Percentiles rank a stretch among this genome's conserved stretches.
Conservation (phyloP, 2,888 invertebrate species). For the Heliothis peltigera region DNA sequence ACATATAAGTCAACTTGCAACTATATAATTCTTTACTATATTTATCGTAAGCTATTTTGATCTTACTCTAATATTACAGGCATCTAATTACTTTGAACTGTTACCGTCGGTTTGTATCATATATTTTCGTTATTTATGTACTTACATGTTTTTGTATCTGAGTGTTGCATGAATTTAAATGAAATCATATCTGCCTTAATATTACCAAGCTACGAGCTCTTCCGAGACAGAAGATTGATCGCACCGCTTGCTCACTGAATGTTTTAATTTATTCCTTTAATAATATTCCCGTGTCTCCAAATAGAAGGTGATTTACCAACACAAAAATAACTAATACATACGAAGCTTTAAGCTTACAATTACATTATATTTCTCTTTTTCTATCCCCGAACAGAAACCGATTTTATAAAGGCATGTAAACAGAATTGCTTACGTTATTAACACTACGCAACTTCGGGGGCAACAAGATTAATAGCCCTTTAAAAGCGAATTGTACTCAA, state of each 20-base stretch:
- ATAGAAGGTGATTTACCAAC: neutral
- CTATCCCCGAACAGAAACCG: neutral
- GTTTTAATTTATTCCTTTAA: neutral
- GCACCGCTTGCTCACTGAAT: slow-evolving; percentile 4
- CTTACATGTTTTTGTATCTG: too few species aligned
- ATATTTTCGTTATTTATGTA: too few species aligned
- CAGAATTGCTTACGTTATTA: slow-evolving; percentile 6
- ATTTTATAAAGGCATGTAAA: neutral
- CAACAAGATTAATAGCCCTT: slow-evolving; percentile 31
- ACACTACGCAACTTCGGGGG: slow-evolving; percentile 1
- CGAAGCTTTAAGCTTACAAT: neutral
- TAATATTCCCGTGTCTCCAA: slow-evolving; percentile 2
- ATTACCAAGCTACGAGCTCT: neutral
- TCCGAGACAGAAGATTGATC: slow-evolving; percentile 6
- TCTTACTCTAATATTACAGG: too few species aligned
- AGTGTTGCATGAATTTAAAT: neutral
- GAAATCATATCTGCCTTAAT: neutral
- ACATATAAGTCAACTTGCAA: too few species aligned
- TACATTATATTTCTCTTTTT: neutral
- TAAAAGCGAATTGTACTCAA: slow-evolving; percentile 29
- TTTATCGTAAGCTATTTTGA: too few species aligned
- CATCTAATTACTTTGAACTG: too few species aligned
- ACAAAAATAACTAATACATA: slow-evolving; percentile 1
- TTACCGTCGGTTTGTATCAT: too few species aligned
- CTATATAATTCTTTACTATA: too few species aligned